Base-by-base conservation (phyloP, 2,888 invertebrate species). In the Lasioglossum leucozonium region DNA sequence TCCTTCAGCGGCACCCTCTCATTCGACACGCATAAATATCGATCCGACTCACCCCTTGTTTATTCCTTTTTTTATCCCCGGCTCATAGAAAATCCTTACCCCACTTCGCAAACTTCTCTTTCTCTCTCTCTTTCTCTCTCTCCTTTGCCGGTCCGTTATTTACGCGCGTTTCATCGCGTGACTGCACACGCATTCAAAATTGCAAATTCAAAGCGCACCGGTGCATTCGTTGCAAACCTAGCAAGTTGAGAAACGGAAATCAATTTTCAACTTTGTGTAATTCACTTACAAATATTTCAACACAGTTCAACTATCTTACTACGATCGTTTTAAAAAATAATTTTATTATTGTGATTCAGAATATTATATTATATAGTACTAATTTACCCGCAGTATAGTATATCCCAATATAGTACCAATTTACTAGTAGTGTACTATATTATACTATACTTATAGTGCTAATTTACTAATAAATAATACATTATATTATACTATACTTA, bases 31-130 rank as follows among this genome's bases (percentile, higher is more conserved):
- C 37, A 40, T 34, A 51, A 37, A 37, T 69, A 77, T 67, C 67
- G 67, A 77, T 47, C 67, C 30, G 3, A 10, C 30, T 34, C 47
- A 37, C 77, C 77, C 77, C 67, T 34, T 77, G 77, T 77, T 77
- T 77, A 77, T 65, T 67, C 67, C 51, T 74, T 40, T 74, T 67
- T 30, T 67, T 34, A 67, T 51, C 47, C 67, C n/a, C 34, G 37
- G 37, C 47, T 18, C 34, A 26, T 77, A 44, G 47, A 69, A 77
- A 77, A 69, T 76, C 37, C 77, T 37, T 26, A 34, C 37, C 44
- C 67, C 37, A 37, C 22, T 16, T 26, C 34, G 30, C 44, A 26
- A 40, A 42, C 47, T 40, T 58, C 62, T 30, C 30, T 40, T 26
- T 42, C 10, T 42, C 10, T 42, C 44, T 44, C 44, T 13, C n/a